Evolutionary conservation across 2,888 invertebrate genomes (phyloP), one percentile per base, ranked within the genome.

Genomic region (Odontomyia ornata): DNA sequence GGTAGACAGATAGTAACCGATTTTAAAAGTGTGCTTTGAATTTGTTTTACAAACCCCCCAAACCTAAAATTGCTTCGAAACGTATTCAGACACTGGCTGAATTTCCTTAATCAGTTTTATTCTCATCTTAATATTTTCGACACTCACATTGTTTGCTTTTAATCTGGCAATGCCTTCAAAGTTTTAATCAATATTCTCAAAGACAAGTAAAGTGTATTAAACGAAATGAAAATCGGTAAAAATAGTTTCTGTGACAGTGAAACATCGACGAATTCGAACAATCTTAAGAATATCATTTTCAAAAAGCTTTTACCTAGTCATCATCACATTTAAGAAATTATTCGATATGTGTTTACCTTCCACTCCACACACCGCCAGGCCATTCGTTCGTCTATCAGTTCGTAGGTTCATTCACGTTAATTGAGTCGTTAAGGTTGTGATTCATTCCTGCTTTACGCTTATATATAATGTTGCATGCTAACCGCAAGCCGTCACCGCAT

Each of bases 371-470:
- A 52, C 15, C 15, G 52, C 13, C 18, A 13, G 52, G 5, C 18
- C 7, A 52, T 52, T 52, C 52, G 52, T 52, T 4, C 13, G 52
- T 18, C 52, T 15, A 15, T n/a, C 13, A 18, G 52, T 36, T 36
- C 36, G 52, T 52, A 4, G 5, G 57, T 25, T 18, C 23, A 60
- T 60, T 60, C 57, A 60, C 21, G 57, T 23, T 60, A 60, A 60
- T 60, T 21, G 57, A 60, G 57, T 23, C 25, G 23, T 60, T 60
- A 60, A 60, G 25, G 57, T 13, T 23, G 25, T 60, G 57, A 60
- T 60, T 60, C 57, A 60, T 60, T 60, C 57, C 23, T 25, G 57
- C 57, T 60, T 3, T 25, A 23, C 57, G 9, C n/a, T n/a, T n/a
- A n/a, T 60, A 60, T 21, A 25, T 36, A 36, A 36, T 36, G 52